These are phyloP conservation scores for Phyto melanocephala DNA, from an alignment of 2,888 invertebrate genomes.

Conservation along the genomic window DNA sequence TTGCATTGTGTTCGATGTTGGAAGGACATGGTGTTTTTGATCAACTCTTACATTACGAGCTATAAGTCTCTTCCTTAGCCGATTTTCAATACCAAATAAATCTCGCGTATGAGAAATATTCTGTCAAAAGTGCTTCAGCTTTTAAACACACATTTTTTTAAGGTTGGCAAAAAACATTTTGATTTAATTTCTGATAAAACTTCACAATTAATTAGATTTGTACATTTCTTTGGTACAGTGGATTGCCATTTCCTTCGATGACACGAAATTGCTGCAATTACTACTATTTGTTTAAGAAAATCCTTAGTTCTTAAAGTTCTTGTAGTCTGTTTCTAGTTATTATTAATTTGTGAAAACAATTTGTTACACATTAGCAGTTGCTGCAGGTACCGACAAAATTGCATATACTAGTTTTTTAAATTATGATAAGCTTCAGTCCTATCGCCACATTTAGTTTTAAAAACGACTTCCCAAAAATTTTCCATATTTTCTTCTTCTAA, in stretches of 20 bases:
- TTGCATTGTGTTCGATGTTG: no score
- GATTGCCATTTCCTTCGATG: background rate
- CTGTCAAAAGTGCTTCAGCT: no score
- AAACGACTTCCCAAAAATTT: conserved; percentile 27
- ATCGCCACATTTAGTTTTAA: conserved; percentile 11
- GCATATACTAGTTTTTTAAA: conserved; percentile 34
- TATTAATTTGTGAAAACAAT: conserved; percentile 25
- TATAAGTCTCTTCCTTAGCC: no score
- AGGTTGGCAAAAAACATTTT: no score
- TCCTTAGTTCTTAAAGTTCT: conserved; percentile 2
- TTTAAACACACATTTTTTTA: no score
- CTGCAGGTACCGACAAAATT: conserved; percentile 24
- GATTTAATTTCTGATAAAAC: background rate
- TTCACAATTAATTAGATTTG: background rate
- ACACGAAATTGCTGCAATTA: conserved; percentile 10
- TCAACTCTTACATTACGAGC: no score
- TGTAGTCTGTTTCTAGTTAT: background rate
- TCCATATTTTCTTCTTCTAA: no score
- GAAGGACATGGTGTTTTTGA: no score
- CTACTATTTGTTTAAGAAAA: background rate
- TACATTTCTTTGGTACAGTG: background rate
- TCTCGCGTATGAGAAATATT: no score
- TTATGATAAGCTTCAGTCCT: conserved; percentile 18
- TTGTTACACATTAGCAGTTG: conserved; percentile 46
- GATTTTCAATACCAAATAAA: no score